These are phyloP conservation scores for Drosophila falleni DNA, from an alignment of 2,888 invertebrate genomes.

Conservation along the genomic window DNA sequence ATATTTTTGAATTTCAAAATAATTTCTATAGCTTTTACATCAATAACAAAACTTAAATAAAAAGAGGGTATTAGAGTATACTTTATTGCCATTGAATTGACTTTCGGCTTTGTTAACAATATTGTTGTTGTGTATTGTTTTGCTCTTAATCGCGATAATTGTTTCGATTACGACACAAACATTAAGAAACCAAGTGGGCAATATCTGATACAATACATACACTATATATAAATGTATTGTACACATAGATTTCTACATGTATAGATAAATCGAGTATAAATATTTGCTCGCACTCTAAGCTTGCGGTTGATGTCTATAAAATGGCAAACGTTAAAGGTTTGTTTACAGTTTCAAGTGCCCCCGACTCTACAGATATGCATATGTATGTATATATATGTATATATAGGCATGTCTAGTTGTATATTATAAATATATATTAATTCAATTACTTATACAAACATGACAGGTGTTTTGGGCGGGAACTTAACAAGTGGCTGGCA, in stretches of 20 bases:
- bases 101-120: constrained; percentile 19
- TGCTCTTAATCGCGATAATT: constrained; percentile 24
- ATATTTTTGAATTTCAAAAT: not conserved
- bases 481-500: constrained; percentile 12
- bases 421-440: constrained; percentile 5
- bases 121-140: constrained; percentile 1
- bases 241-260: not conserved
- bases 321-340: constrained; percentile 21
- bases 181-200: constrained; percentile 14
- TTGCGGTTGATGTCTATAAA: constrained; percentile 13
- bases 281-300: not conserved
- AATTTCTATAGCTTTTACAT: not conserved
- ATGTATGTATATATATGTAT: not conserved
- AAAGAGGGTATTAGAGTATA: not conserved
- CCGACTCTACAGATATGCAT: not conserved
- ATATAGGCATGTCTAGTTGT: not conserved
- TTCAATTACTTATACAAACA: constrained; percentile 1
- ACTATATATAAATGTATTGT: not conserved
- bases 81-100: constrained; percentile 39
- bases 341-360: constrained; percentile 28
- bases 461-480: constrained; percentile 9
- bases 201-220: constrained; percentile 7
- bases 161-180: constrained; percentile 21
- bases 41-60: not conserved
- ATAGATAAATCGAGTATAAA: not conserved